These are phyloP conservation scores for Syrrhaptes paradoxus DNA, from an alignment of 2,113 vertebrate species.

Conservation along the genomic window DNA sequence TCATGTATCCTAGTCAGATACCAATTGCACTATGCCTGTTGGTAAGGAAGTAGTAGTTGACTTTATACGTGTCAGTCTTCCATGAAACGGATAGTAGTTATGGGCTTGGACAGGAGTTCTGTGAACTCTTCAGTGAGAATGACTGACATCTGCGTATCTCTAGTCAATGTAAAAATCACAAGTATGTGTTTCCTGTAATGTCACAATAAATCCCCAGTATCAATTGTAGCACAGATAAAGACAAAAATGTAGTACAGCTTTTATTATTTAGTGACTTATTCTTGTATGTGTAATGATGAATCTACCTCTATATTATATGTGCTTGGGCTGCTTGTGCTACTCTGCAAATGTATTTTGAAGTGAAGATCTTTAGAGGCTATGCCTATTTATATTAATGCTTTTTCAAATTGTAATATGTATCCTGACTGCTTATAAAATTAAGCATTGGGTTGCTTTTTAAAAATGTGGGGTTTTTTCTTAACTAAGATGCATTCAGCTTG, in stretches of 20 bases:
- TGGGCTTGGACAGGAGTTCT: not conserved
- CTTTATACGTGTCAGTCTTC: not conserved
- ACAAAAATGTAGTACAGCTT: not conserved
- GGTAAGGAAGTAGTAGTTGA: not conserved
- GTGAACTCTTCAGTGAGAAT: not conserved
- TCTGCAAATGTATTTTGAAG: not conserved
- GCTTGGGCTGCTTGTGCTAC: not conserved
- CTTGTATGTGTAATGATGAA: not conserved
- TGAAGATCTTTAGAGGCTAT: not conserved
- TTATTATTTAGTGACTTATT: not conserved
- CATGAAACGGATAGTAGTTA: not conserved
- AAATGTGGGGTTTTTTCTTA: conserved; percentile 73
- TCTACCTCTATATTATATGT: not conserved
- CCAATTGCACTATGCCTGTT: not conserved
- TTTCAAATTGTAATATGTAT: not conserved
- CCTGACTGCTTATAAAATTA: not conserved
- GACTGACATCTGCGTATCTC: not conserved
- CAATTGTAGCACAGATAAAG: not conserved
- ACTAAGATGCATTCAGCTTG: conserved; percentile 81
- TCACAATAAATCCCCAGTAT: not conserved
- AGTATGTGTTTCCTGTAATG: not conserved
- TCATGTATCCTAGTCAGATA: not conserved
- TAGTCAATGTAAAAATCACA: not conserved
- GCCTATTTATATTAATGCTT: not conserved
- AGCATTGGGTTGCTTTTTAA: not conserved